Conservation (phyloP, 2,113 vertebrate species). For the Antennarius striatus region DNA sequence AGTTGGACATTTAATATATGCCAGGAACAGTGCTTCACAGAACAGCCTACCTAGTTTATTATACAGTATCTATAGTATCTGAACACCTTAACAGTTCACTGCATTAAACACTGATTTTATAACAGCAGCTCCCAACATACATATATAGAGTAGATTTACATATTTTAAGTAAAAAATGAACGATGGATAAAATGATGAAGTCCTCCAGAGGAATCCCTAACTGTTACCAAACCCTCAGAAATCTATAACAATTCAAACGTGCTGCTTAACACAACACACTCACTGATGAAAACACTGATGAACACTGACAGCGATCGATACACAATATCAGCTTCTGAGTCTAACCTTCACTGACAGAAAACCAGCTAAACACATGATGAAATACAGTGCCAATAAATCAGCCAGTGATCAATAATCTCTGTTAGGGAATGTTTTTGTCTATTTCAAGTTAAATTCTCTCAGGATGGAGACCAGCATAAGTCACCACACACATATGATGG, state of each 20-base stretch:
- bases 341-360: constrained; percentile 11
- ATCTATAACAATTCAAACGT: neutral
- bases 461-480: constrained; percentile 3
- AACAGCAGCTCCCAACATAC: neutral
- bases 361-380: constrained; percentile 29
- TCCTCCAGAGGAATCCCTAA: neutral
- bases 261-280: neutral
- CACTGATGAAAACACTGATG: constrained; percentile 3
- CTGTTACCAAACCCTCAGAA: neutral
- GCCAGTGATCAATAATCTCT: constrained; percentile 47
- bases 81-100: no score
- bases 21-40: neutral
- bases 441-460: constrained; percentile 46
- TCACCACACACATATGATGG: constrained; percentile 17
- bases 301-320: neutral
- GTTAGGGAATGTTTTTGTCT: constrained; percentile 24
- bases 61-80: no score
- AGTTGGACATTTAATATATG: constrained; percentile 24
- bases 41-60: constrained; percentile 6
- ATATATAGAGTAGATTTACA: no score
- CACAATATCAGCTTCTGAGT: constrained; percentile 15
- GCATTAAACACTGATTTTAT: neutral
- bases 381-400: constrained; percentile 38
- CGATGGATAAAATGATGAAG: neutral
- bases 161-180: neutral